Conservation (phyloP, 1,140 invertebrate species). For the Drosophila azteca region DNA sequence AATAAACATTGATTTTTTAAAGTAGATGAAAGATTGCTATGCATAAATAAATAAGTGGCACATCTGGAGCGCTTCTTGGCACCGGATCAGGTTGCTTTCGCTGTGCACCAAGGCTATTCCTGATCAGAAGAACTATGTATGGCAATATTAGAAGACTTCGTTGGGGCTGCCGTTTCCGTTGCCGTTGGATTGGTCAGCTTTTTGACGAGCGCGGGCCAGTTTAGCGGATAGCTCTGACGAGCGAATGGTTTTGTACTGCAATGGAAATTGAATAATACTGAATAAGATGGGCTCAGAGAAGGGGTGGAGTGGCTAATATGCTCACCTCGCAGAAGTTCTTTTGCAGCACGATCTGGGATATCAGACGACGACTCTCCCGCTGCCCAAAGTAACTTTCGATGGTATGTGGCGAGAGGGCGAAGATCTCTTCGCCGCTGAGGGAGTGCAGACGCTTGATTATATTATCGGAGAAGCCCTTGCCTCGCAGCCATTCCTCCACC, state of each 20-base stretch:
- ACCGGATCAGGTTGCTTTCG: too few species aligned
- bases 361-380: conserved; percentile 89
- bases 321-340: conserved; percentile 90
- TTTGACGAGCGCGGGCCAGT: conserved; percentile 87
- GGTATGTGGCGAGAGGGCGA: conserved; percentile 87
- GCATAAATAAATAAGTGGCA: conserved; percentile 65
- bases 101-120: background rate
- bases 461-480: conserved; percentile 89
- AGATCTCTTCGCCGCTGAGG: conserved; percentile 89
- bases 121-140: background rate
- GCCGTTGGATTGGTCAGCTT: conserved; percentile 84
- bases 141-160: conserved; percentile 64
- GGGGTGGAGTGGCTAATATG: conserved; percentile 10
- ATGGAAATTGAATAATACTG: background rate
- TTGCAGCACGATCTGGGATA: conserved; percentile 90
- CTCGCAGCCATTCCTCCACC: conserved; percentile 90
- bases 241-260: conserved; percentile 88
- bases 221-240: conserved; percentile 88
- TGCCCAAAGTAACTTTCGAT: conserved; percentile 88
- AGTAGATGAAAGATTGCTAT: conserved; percentile 46
- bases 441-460: conserved; percentile 87
- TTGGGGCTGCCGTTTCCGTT: conserved; percentile 60
- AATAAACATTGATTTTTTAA: conserved; percentile 40
- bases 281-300: too few species aligned
- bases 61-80: conserved; percentile 13